Evolutionary conservation across 2,797 vertebrate species (phyloP).

Genomic region (Columba guinea): DNA sequence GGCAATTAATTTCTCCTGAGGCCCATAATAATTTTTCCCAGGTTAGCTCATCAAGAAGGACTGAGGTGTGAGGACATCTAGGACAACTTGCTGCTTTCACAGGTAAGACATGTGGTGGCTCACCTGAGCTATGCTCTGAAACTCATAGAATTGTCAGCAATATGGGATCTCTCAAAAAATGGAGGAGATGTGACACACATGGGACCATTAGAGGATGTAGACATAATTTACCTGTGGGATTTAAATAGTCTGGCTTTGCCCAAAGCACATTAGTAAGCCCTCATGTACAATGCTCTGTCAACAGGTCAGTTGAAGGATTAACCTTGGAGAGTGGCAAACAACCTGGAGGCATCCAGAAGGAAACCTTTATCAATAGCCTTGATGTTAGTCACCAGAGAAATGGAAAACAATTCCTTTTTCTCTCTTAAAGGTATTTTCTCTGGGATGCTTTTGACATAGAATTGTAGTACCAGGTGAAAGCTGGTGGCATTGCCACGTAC

Average conservation of each 20-base stretch:
- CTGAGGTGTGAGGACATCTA: not conserved
- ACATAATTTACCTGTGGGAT: not conserved
- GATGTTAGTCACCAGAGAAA: not conserved
- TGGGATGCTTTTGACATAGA: not conserved
- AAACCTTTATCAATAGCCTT: not conserved
- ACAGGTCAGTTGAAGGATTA: not conserved
- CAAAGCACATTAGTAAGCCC: not conserved
- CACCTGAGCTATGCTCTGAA: not conserved
- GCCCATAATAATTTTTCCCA: not conserved
- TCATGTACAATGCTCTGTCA: not conserved
- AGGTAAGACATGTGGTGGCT: not conserved
- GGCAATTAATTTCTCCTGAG: not conserved
- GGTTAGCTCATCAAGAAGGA: not conserved
- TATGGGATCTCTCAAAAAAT: not conserved
- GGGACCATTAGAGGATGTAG: not conserved
- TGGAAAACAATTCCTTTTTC: not conserved
- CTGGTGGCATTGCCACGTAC: not conserved
- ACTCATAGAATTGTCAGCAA: not conserved
- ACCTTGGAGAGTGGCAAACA: not conserved
- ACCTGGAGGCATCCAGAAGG: not conserved
- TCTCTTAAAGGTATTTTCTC: not conserved
- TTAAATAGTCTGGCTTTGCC: not conserved
- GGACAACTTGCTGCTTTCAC: not conserved
- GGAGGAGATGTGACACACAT: not conserved
- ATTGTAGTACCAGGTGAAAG: not conserved